These are phyloP conservation scores for Sarcophaga rosellei DNA, from an alignment of 2,888 invertebrate genomes.

Conservation along the genomic window DNA sequence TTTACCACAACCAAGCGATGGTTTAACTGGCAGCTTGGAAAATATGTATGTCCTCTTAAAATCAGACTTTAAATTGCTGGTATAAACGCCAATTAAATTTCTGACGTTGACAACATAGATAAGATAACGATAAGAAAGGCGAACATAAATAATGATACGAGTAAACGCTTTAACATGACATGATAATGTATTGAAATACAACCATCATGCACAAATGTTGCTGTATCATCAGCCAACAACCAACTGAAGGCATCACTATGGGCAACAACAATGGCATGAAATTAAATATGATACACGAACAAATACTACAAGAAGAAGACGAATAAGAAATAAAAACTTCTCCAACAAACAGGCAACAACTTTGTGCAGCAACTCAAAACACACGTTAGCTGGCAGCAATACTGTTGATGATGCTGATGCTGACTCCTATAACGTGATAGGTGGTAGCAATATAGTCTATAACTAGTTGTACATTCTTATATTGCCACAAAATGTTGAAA, in stretches of 20 bases:
- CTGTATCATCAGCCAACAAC: background rate
- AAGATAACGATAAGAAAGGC: conserved; percentile 28
- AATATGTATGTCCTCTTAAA: too few relatives aligned
- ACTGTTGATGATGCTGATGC: background rate
- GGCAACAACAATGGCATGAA: background rate
- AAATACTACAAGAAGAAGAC: background rate
- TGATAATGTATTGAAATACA: conserved; percentile 25
- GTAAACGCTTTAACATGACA: conserved; percentile 40
- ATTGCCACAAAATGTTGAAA: conserved; percentile 29
- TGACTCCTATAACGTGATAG: background rate
- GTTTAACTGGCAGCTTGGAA: too few relatives aligned
- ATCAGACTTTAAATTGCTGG: background rate
- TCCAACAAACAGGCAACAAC: background rate
- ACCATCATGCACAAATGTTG: conserved; percentile 9
- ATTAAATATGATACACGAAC: background rate
- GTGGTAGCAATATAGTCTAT: background rate
- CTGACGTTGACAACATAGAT: too few relatives aligned
- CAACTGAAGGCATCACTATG: background rate
- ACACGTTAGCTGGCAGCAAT: background rate
- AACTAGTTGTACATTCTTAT: background rate
- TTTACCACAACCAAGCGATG: too few relatives aligned
- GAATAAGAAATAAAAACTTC: conserved; percentile 5
- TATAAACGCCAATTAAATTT: background rate
- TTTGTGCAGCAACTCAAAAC: background rate
- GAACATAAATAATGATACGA: conserved; percentile 59